Base-by-base conservation (phyloP, 2,113 vertebrate genomes). In the Ochotona princeps region DNA sequence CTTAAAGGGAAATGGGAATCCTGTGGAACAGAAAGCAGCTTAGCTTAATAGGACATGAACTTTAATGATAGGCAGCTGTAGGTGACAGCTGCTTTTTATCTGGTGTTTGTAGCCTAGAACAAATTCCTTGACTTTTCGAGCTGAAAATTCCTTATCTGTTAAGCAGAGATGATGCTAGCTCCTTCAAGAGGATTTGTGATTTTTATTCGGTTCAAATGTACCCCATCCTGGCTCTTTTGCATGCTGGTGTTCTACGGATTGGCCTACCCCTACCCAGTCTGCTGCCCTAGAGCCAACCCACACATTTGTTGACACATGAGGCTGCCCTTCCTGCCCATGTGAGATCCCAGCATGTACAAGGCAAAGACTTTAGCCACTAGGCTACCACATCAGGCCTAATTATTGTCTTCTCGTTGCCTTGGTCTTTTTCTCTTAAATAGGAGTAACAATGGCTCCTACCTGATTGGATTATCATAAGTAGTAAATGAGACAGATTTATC, bases 91-190 rank as follows among this genome's bases (percentile, higher is more conserved):
- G 38, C 63, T 74, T 35, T 65, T 63, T 72, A n/a, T 14, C 66
- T 32, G 85, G 30, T 65, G 32, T 75, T 79, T 74, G 14, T 89
- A 65, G 35, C 7, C 20, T 18, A 80, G 60, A 38, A 63, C 18
- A 78, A 81, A 47, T 90, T 90, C 82, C 26, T 84, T 63, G 30
- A 70, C 63, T 81, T 88, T 81, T 85, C 78, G 75, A 91, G 23
- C 13, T 81, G 67, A 70, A 80, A 90, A 90, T 92, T 92, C n/a
- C 65, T 92, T 13, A 20, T 51, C 47, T 35, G 5, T 87, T 49
- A 73, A 28, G 54, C 47, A 21, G 54, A n/a, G 30, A 76, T 85
- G 20, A 47, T n/a, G 92, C 38, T 79, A 87, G 2, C 63, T 8
- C 87, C 83, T 76, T 92, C 15, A 84, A 61, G 79, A 67, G 14